Evolutionary conservation across 2,113 vertebrate species (phyloP), one percentile per base, ranked within the genome.

Genomic region (Upupa epops): DNA sequence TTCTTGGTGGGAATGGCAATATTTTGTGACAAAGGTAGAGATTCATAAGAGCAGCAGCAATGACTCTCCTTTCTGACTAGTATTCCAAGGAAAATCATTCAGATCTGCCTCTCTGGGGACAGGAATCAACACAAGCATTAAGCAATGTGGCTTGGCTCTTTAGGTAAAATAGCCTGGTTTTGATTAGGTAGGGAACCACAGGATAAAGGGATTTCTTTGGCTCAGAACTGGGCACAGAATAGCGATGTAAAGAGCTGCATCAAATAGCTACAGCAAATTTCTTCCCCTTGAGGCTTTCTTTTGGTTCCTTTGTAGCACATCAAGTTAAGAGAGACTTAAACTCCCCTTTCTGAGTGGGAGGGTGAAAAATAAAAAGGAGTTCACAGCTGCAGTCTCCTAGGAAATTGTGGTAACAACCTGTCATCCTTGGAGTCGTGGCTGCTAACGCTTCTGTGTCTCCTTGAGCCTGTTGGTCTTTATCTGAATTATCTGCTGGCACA

Each of bases 281-380:
- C 29, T 93, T 96, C 58, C 83, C 74, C 94, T n/a, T 77, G 90
- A 91, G 83, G 32, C 72, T 76, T 90, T 48, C 36, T 83, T 83
- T 92, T 37, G 21, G 13, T 86, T 91, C 74, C 85, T 96, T 63
- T 88, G 77, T 86, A 93, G 73, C 88, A 46, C 83, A 79, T 77
- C 88, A 89, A 88, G 49, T 88, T 92, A 92, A 83, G 90, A 91
- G 82, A 83, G 34, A 64, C 63, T 52, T 88, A 79, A 92, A 69
- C 60, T 90, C 74, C 49, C 15, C 7, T 87, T 88, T 72, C 72
- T 81, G 21, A 55, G 28, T 28, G 64, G 59, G 66, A 89, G 42
- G 46, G 74, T 1, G 8, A 87, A 75, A 85, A 86, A 40, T 25
- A 51, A 80, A 86, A 59, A 13, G 18, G 18, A 84, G 54, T 83